phyloP scores from a whole-genome alignment of 2,888 invertebrate genomes.

The Xylocampa areola region DNA sequence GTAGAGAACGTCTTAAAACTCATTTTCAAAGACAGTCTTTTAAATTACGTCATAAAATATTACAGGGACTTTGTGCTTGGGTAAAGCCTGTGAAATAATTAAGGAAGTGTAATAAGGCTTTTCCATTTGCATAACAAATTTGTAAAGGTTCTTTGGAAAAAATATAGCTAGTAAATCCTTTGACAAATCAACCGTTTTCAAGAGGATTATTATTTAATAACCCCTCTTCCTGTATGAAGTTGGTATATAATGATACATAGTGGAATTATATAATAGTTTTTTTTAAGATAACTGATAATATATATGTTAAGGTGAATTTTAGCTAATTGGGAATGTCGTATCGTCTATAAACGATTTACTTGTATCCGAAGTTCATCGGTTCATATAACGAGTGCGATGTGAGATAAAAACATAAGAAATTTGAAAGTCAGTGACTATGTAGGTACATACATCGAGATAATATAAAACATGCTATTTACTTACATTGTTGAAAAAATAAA shows the following conservation, averaged over 20 bases:
- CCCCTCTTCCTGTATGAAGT: conserved; percentile 5
- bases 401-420: too few relatives aligned
- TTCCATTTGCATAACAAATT: conserved; percentile 85
- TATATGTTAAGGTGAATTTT: too few relatives aligned
- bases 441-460: too few relatives aligned
- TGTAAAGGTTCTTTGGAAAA: conserved; percentile 70
- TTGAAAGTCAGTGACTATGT: too few relatives aligned
- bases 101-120: conserved; percentile 84
- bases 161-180: conserved; percentile 78
- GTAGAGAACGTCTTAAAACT: conserved; percentile 70
- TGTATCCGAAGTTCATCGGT: too few relatives aligned
- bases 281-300: too few relatives aligned
- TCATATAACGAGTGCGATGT: too few relatives aligned
- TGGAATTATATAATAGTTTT: too few relatives aligned
- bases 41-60: conserved; percentile 84
- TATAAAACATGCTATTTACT: too few relatives aligned
- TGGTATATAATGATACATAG: neutral
- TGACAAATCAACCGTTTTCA: conserved; percentile 73
- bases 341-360: too few relatives aligned
- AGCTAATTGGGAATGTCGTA: too few relatives aligned
- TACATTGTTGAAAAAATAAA: too few relatives aligned
- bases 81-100: conserved; percentile 82
- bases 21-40: conserved; percentile 75
- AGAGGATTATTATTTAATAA: conserved; percentile 47
- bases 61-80: conserved; percentile 76